phyloP scores from a whole-genome alignment of 2,113 vertebrate species.

The Microcebus ravelobensis region DNA sequence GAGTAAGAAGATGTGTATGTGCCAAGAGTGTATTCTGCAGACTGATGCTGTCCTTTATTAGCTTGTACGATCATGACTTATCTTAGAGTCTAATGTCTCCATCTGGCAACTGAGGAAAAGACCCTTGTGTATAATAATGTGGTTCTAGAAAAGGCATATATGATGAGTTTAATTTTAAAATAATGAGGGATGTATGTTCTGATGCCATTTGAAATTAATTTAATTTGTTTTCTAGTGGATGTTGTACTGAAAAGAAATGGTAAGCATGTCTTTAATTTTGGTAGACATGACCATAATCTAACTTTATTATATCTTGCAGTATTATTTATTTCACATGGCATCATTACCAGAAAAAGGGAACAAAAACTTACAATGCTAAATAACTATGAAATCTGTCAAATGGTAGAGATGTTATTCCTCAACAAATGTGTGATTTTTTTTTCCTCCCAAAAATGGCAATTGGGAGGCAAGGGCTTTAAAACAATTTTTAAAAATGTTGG shows the following conservation, averaged over 20 bases:
- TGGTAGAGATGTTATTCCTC: background rate
- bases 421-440: background rate
- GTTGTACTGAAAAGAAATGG: conserved; percentile 8
- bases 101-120: background rate
- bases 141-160: background rate
- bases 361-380: background rate
- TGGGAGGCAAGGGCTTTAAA: background rate
- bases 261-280: background rate
- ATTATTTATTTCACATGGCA: background rate
- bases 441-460: background rate
- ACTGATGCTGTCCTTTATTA: background rate
- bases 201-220: background rate
- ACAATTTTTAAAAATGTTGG: background rate
- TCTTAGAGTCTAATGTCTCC: background rate
- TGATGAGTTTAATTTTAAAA: background rate
- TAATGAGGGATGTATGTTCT: background rate
- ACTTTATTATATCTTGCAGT: background rate
- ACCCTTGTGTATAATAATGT: background rate
- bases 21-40: background rate
- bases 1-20: background rate
- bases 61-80: background rate
- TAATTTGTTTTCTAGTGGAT: background rate
- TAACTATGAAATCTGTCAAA: background rate
- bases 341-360: background rate
- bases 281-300: background rate